Conservation (phyloP, 2,797 vertebrate genomes). For the Antrozous pallidus region DNA sequence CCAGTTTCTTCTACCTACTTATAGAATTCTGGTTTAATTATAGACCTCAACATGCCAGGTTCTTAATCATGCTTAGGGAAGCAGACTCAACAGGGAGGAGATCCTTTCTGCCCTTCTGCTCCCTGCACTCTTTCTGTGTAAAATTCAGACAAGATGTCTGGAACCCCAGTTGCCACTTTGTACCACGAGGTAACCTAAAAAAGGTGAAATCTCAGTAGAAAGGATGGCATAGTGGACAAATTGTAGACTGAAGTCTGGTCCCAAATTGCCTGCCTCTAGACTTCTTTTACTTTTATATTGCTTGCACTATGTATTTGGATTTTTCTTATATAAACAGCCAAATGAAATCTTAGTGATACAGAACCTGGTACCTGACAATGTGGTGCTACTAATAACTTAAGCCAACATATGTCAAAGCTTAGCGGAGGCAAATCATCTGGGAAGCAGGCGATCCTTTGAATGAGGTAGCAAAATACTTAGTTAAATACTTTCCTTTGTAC, state of each 20-base stretch:
- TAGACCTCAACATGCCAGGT: neutral
- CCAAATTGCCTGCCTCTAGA: neutral
- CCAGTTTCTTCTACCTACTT: neutral
- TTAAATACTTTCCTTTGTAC: neutral
- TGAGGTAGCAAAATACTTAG: neutral
- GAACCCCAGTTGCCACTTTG: neutral
- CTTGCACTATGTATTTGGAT: neutral
- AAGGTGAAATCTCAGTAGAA: neutral
- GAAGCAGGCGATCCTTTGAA: neutral
- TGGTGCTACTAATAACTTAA: neutral
- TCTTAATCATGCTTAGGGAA: neutral
- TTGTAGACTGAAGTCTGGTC: neutral
- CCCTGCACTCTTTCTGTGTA: neutral
- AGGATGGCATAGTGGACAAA: neutral
- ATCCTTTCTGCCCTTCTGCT: neutral
- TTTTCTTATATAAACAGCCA: neutral
- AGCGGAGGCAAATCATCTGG: neutral
- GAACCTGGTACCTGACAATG: neutral
- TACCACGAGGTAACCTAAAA: neutral
- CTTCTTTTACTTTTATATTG: neutral
- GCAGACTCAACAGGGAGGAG: neutral
- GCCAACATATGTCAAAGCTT: neutral
- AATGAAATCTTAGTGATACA: neutral
- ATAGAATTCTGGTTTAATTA: conserved; percentile 10
- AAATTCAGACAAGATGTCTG: neutral